These are phyloP conservation scores for Thamnophis sirtalis DNA, from an alignment of 2,113 vertebrate genomes.

Conservation along the genomic window DNA sequence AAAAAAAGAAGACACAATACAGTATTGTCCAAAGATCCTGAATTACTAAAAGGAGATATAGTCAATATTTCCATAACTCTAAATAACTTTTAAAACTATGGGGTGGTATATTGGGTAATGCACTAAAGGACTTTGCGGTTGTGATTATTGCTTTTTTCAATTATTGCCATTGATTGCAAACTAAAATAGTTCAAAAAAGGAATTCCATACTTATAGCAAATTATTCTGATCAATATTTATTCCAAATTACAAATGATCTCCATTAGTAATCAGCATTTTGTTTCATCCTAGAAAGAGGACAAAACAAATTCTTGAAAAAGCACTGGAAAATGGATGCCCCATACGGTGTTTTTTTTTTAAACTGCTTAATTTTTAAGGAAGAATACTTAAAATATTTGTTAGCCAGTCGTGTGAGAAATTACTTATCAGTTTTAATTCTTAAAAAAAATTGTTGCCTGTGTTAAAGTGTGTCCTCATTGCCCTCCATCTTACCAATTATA, in stretches of 20 bases:
- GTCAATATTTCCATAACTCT: neutral
- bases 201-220: neutral
- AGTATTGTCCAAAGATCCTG: neutral
- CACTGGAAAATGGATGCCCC: neutral
- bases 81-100: neutral
- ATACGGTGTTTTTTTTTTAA: neutral
- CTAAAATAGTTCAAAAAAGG: neutral
- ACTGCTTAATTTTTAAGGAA: neutral
- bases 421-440: neutral
- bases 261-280: neutral
- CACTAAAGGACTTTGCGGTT: neutral
- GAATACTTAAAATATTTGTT: neutral
- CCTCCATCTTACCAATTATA: neutral
- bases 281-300: neutral
- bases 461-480: neutral
- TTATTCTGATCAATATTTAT: neutral
- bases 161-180: neutral
- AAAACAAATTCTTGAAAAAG: neutral
- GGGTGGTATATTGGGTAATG: neutral
- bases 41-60: neutral
- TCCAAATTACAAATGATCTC: neutral
- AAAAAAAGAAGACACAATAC: neutral
- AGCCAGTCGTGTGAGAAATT: neutral
- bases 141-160: neutral
- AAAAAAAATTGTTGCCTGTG: neutral